Conservation (phyloP, 2,797 vertebrate species). For the Limosa lapponica region DNA sequence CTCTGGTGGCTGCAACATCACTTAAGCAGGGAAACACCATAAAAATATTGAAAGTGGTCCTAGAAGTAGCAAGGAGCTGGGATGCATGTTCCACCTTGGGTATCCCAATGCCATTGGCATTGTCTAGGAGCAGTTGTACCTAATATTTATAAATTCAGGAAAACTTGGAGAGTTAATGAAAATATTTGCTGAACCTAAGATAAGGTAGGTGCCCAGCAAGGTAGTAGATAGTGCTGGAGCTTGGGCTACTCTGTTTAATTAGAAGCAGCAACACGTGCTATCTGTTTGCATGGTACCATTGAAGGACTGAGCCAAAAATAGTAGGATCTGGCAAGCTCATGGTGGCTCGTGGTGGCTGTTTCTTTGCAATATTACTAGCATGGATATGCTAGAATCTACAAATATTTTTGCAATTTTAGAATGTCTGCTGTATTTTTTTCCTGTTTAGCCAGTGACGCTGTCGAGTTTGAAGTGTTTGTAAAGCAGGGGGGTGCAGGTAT, state of each 20-base stretch:
- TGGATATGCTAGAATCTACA: neutral
- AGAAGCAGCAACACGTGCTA: neutral
- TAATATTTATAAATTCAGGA: neutral
- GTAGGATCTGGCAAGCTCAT: neutral
- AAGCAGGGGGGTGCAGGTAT: neutral
- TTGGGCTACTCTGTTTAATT: neutral
- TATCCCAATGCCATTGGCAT: too few species aligned
- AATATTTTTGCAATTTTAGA: neutral
- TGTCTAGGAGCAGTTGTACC: too few species aligned
- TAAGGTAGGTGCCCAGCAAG: neutral
- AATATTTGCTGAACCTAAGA: neutral
- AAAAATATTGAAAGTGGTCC: too few species aligned
- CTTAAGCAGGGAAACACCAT: too few species aligned
- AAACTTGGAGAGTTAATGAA: neutral
- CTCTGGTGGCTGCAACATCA: too few species aligned
- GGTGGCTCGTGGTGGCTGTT: neutral
- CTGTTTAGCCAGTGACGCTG: neutral
- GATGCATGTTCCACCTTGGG: too few species aligned
- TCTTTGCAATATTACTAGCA: neutral
- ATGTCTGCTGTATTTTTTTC: neutral
- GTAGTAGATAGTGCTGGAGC: neutral
- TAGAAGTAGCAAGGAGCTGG: too few species aligned
- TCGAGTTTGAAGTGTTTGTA: neutral
- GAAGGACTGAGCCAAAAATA: neutral
- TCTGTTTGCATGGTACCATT: neutral